Conservation (phyloP, 1,140 invertebrate species). For the Lordiphosa mommai region DNA sequence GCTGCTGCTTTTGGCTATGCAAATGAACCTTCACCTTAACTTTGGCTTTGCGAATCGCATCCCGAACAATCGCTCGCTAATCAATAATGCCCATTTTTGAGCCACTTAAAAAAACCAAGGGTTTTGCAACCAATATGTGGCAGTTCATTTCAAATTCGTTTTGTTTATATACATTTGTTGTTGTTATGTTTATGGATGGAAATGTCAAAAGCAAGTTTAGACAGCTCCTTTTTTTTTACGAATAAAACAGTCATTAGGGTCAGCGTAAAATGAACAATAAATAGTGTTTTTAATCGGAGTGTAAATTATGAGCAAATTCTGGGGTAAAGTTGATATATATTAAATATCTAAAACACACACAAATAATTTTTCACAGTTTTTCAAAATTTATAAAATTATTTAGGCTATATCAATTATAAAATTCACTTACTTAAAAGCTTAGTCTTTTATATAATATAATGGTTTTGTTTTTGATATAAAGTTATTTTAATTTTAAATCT, state of each 20-base stretch:
- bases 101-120: slow-evolving; percentile 17
- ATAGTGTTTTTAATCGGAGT: slow-evolving; percentile 8
- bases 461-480: too few relatives aligned
- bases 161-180: too few relatives aligned
- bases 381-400: too few relatives aligned
- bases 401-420: too few relatives aligned
- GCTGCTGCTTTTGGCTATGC: slow-evolving; percentile 30
- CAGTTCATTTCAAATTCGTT: too few relatives aligned
- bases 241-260: background rate
- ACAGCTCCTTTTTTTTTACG: background rate
- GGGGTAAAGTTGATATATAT: background rate
- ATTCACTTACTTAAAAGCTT: too few relatives aligned
- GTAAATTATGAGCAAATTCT: background rate
- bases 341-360: too few relatives aligned
- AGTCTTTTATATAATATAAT: too few relatives aligned
- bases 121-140: slow-evolving; percentile 53
- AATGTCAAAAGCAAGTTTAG: slow-evolving; percentile 12
- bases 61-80: slow-evolving; percentile 10
- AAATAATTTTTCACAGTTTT: too few relatives aligned
- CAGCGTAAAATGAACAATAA: background rate
- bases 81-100: slow-evolving; percentile 43
- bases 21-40: slow-evolving; percentile 65
- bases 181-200: slow-evolving; percentile 30
- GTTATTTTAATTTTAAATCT: background rate
- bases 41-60: slow-evolving; percentile 37